Percentiles rank a stretch among this genome's conserved stretches.
Evolutionary conservation across 1,140 invertebrate genomes (phyloP).

Genomic region (Aleiodes sp.): DNA sequence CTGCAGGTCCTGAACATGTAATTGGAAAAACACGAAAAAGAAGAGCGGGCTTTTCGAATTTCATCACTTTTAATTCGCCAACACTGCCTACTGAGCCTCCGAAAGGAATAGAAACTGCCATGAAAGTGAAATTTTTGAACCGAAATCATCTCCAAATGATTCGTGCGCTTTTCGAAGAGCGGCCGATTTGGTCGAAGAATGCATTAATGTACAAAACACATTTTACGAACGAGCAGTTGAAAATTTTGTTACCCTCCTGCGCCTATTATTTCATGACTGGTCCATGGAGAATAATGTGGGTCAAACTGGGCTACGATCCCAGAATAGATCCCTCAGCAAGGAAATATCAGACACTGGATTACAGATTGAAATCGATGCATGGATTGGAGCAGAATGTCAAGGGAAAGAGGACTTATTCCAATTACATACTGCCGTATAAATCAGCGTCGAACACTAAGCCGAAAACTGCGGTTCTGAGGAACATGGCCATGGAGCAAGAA

Average conservation of each 20-base stretch:
- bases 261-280: constrained; percentile 88
- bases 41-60: constrained; percentile 68
- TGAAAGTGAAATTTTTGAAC: constrained; percentile 64
- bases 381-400: constrained; percentile 68
- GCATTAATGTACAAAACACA: constrained; percentile 75
- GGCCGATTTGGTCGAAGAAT: constrained; percentile 87
- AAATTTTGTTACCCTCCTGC: constrained; percentile 81
- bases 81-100: constrained; percentile 68
- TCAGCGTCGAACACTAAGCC: constrained; percentile 56
- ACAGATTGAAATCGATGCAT: constrained; percentile 76
- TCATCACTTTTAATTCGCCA: constrained; percentile 67
- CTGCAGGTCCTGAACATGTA: constrained; percentile 51
- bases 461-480: constrained; percentile 59
- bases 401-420: constrained; percentile 68
- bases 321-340: constrained; percentile 79
- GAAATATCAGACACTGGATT: constrained; percentile 89
- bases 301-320: constrained; percentile 87
- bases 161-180: constrained; percentile 75
- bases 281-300: constrained; percentile 89
- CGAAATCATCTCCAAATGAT: constrained; percentile 64
- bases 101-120: constrained; percentile 64
- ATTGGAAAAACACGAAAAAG: constrained; percentile 68
- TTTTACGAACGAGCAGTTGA: constrained; percentile 73
- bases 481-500: constrained; percentile 45
- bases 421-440: constrained; percentile 68